Evolutionary conservation across 2,888 invertebrate genomes (phyloP), one percentile per base, ranked within the genome.

Genomic region (Odontomyia ornata): DNA sequence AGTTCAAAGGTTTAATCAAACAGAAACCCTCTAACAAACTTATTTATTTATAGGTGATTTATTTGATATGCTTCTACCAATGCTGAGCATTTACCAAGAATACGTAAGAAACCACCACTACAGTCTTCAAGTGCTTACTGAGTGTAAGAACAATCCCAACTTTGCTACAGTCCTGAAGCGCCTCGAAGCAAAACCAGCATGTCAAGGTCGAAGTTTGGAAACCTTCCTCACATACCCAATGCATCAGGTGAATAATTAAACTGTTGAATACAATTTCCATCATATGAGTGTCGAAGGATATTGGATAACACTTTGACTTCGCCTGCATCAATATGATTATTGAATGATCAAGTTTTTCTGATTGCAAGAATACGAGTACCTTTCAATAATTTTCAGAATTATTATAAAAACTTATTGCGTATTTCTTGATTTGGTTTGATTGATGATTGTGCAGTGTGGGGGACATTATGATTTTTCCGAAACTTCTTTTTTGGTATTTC

Each of bases 61-160:
- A 84, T 97, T 97, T 89, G 95, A 96, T 87, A 96, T 97, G 95
- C 89, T 97, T 82, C 90, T 97, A 80, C 96, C 97, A 73, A 97
- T 97, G 96, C 88, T 97, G 87, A 94, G 94, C 82, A 97, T 97
- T 84, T 97, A 97, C 88, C 96, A 96, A 88, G 96, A 97, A 89
- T 97, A 96, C 86, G 96, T 97, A 72, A 88, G 97, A 78, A 97
- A 96, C 87, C 97, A 97, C 85, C 96, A 97, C 87, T 97, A 95
- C 89, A 95, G 95, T 80, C 90, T 97, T 76, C 96, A 97, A 88
- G 94, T 95, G 28, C 89, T 97, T 80, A 96, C 96, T 0, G 96
- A 96, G 86, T 96, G 96, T 87, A 97, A 97, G 87, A 95, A 96
- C 87, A 91, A 92, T 65, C 89, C 91, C 77, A 90, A 92, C 0